Base-by-base conservation (phyloP, 1,140 invertebrate genomes). In the Euschistus heros region DNA sequence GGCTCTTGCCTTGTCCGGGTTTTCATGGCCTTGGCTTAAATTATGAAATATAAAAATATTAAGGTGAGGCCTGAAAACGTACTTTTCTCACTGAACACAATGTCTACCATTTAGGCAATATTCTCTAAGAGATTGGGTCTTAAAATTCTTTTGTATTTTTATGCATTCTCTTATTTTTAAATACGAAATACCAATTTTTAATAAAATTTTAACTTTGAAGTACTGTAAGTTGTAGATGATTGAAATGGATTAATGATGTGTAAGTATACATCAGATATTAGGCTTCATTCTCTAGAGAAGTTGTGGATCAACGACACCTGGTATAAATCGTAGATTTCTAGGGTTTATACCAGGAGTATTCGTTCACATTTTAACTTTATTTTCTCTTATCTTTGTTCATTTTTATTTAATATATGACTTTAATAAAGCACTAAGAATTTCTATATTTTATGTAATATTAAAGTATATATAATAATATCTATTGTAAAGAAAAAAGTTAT, bases 1-100 rank as follows among this genome's bases (percentile, higher is more conserved):
- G 22, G 22, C 22, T 3, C 22, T 27, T 57, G 54, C 54, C 54
- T 57, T 57, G 54, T 26, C 54, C 54, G 54, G 54, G 54, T 57
- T 57, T 57, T 57, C 54, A 57, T 57, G 15, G 24, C 54, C 54
- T 57, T 57, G 54, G 18, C 54, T 57, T 57, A 24, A 14, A 10
- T 57, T 7, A 20, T 22, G 7, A 57, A 24, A 22, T 26, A 57
- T 26, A 18, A 20, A 52, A 24, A 6, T 14, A 57, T 26, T 57
- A 26, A 57, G 54, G 18, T 24, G 24, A 57, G 54, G 24, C 24
- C 15, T 57, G 54, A 57, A 57, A 57, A 57, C 24, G 18, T 57
- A 57, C 54, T 57, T 57, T 57, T 57, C 18, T 57, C 54, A 57
- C 24, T 57, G 54, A 24, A 57, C 54, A 57, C 54, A 57, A 57